Evolutionary conservation across 2,113 vertebrate species (phyloP), one percentile per base, ranked within the genome.

Genomic region (Piliocolobus tephrosceles): DNA sequence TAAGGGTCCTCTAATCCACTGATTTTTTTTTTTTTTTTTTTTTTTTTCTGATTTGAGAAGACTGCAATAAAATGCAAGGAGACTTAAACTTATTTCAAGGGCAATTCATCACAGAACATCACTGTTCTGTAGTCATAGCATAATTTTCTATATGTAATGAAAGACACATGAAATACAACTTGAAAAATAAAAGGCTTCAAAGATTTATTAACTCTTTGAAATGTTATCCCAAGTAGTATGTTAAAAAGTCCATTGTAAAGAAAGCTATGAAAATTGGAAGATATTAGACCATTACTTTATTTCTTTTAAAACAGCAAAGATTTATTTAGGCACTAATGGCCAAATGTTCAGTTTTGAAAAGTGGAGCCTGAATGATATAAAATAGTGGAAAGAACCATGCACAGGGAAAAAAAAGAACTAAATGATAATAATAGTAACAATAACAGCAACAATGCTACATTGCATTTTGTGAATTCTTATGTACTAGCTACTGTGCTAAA

Each of bases 191-290:
- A 97, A 66, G 35, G 25, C 45, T 96, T 85, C 47, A 78, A 97
- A 93, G 38, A 58, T 64, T 88, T 96, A 82, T 89, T 95, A 97
- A 97, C 88, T 70, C 79, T 66, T 83, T 64, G 18, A 97, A 97
- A 97, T 97, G 73, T 0, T 94, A 83, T 78, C 47, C 96, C 85
- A 95, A 95, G 84, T 4, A 95, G 57, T 89, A 96, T 91, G 70
- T 81, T 96, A n/a, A 95, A 68, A 82, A 94, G 20, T 66, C 38
- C 79, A 55, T 78, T 94, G 79, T 64, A 70, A 20, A 6, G 18
- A 94, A 61, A 78, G 25, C 35, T 83, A 57, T 55, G 76, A 92
- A 97, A 91, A 57, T 78, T 11, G 82, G 3, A 57, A 35, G 55
- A 1, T 20, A 50, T 81, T 92, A 57, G 16, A 81, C 32, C 43